Base-by-base conservation (phyloP, 2,888 invertebrate species). In the Alentia gelatinosa region DNA sequence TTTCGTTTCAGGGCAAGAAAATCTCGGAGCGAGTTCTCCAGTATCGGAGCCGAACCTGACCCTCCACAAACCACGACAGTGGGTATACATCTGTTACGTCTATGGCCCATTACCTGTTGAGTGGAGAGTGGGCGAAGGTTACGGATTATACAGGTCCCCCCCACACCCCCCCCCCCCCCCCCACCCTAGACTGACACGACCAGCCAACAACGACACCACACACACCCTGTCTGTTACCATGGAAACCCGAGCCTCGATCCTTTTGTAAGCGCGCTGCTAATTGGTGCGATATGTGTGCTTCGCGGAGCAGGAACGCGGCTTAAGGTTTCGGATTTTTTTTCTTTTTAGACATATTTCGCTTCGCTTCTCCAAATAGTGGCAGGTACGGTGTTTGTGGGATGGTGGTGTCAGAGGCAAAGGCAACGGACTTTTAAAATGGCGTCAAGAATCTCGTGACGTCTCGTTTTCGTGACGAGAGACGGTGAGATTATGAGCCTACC, bases 221-320 rank as follows among this genome's bases (percentile, higher is more conserved):
- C n/a, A n/a, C n/a, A n/a, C n/a, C 68, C 26, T 30, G 26, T 68
- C 26, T 68, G 68, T 68, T 68, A 68, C 37, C 39, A 23, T 35
- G 23, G 83, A 35, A 37, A 83, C 30, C 39, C 15, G 83, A 83
- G 83, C 35, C 35, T n/a, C 23, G 83, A 83, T 83, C 83, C 83
- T 83, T 83, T 83, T 83, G 39, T 83, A 3, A n/a, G 7, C 1
- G n/a, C 23, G 35, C 23, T 19, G 5, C 83, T 83, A 83, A 83
- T 83, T 83, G 83, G 39, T 83, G 26, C 12, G 83, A 83, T 83
- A 83, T 40, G 83, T n/a, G n/a, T 83, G 83, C 83, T 39, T n/a
- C 9, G 12, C 4, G 1, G 83, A 26, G 37, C 39, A 39, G 39
- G 12, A 12, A 1, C 30, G n/a, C 26, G 26, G 68, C 26, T 68